Base-by-base conservation (phyloP, 1,140 invertebrate species). In the Mactra quadrangularis region DNA sequence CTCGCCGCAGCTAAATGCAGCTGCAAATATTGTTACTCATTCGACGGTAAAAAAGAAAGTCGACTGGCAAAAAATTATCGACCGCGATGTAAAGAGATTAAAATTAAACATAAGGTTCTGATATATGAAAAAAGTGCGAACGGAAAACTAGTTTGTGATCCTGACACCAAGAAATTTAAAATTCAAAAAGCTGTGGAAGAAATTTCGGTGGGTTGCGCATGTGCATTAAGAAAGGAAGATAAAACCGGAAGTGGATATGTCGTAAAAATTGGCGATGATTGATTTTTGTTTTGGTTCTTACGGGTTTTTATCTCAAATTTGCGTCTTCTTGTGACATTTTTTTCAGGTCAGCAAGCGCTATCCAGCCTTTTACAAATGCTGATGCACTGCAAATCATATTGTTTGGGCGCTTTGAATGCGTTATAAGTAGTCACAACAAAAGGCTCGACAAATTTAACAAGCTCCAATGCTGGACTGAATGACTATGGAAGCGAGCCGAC, bases 131-230 rank as follows among this genome's bases (percentile, higher is more conserved):
- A 35, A 15, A 60, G 35, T 19, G 1, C 7, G 3, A 27, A 60
- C 1, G 57, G 57, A 33, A 17, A 2, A 6, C 2, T 3, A 19
- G 13, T 60, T 33, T 60, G 57, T 60, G 25, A 57, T 7, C 27
- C 11, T 11, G 31, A 53, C 25, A 33, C 11, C 55, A 52, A 31
- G 7, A 45, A 17, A 27, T 72, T 27, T 52, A 29, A 2, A 38
- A 55, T 33, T 29, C 27, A 53, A 9, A 17, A 22, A 19, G 31
- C 70, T 31, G 31, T 31, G 33, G 47, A 72, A 57, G 33, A 55
- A 31, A n/a, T 72, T 7, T 33, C 47, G 9, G 31, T 72, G 29
- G 70, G 70, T 19, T 72, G 70, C 13, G 55, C 70, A n/a, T 72
- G 70, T 55, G 52, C n/a, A 29, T 50, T 72, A 19, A 11, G 35